Percentiles rank a stretch among this genome's conserved stretches.
Conservation (phyloP, 2,113 vertebrate genomes). For the Epinephelus moara region DNA sequence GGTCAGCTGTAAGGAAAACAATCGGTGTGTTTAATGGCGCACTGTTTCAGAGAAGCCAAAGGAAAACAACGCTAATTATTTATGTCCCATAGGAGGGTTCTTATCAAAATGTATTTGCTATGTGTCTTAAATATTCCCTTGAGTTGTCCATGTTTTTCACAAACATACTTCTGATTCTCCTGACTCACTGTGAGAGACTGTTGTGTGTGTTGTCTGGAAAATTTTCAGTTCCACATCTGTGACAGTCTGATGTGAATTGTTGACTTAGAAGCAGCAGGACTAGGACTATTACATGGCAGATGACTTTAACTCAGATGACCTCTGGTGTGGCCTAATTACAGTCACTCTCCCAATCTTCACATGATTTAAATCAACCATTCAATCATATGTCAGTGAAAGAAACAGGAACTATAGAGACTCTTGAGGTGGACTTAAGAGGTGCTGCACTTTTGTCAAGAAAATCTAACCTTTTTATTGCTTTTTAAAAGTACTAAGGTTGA, state of each 20-base stretch:
- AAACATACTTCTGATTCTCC: not conserved
- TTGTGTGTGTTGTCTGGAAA: not conserved
- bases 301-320: conserved; percentile 47
- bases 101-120: not conserved
- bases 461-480: not conserved
- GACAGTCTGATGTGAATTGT: not conserved
- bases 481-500: not conserved
- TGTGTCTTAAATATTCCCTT: not conserved
- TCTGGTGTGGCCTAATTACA: conserved; percentile 29
- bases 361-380: conserved; percentile 58
- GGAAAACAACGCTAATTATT: not conserved
- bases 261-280: not conserved
- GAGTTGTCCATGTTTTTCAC: not conserved
- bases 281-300: conserved; percentile 12
- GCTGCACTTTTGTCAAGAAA: not conserved
- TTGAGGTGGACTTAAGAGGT: not conserved
- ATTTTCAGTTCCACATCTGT: not conserved
- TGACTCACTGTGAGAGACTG: not conserved
- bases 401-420: not conserved
- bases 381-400: conserved; percentile 1
- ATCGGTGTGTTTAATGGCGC: not conserved
- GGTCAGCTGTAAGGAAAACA: conserved; percentile 49
- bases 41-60: not conserved
- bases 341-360: conserved; percentile 41
- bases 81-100: not conserved